Evolutionary conservation across 2,888 invertebrate species (phyloP).

Genomic region (Cartodere bifasciata): DNA sequence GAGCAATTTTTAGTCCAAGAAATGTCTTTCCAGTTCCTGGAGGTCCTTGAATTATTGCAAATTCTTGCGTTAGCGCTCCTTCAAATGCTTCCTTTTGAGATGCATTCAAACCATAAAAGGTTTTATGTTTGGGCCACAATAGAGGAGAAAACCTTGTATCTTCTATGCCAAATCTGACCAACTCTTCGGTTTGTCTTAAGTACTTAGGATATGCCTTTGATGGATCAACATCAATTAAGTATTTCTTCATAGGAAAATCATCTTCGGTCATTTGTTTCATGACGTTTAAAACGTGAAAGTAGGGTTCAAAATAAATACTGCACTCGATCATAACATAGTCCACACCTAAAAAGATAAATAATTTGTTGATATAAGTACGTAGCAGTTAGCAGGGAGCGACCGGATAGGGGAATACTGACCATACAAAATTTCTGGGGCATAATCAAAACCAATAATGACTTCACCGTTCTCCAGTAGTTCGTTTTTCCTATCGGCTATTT

Average conservation of each 20-base stretch:
- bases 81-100: conserved; percentile 56
- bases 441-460: conserved; percentile 37
- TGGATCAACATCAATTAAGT: conserved; percentile 45
- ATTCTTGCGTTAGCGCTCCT: conserved; percentile 55
- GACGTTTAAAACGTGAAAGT: conserved; percentile 59
- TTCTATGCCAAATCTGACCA: too few species aligned
- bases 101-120: conserved; percentile 40
- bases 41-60: conserved; percentile 74
- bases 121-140: conserved; percentile 2
- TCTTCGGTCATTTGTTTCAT: conserved; percentile 44
- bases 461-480: conserved; percentile 41
- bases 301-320: conserved; percentile 71
- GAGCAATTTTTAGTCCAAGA: conserved; percentile 62
- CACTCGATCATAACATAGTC: conserved; percentile 59
- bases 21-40: conserved; percentile 83
- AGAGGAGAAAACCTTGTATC: conserved; percentile 10
- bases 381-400: too few species aligned
- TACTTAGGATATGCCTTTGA: conserved; percentile 32
- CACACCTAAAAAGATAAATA: conserved; percentile 6
- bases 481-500: conserved; percentile 46
- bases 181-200: too few species aligned
- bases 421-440: conserved; percentile 13
- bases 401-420: too few species aligned
- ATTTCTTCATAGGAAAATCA: conserved; percentile 53
- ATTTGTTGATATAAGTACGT: too few species aligned